A percentile compares a stretch with the other conserved stretches of the same genome.
Evolutionary conservation across 2,888 invertebrate genomes (phyloP).

Genomic region (Cheilosia grossa): DNA sequence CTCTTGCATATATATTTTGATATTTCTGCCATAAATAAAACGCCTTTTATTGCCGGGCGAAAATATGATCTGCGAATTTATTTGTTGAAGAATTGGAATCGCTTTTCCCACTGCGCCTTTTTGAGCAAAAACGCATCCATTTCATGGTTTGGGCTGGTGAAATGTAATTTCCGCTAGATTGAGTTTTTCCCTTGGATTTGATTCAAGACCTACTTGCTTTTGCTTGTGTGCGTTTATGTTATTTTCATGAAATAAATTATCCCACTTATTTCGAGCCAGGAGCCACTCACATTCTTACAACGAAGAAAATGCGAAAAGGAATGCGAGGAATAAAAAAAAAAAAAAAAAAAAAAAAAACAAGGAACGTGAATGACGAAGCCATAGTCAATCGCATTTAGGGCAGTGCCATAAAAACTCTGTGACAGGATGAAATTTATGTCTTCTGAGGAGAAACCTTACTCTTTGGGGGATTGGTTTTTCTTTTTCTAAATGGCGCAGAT

Average conservation of each 20-base stretch:
- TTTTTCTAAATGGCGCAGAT: slow-evolving; percentile 66
- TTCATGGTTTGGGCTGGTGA: slow-evolving; percentile 15
- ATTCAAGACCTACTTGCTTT: not conserved
- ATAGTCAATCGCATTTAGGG: slow-evolving; percentile 67
- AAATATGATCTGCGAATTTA: slow-evolving; percentile 65
- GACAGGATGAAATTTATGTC: slow-evolving; percentile 71
- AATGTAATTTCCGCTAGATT: slow-evolving; percentile 61
- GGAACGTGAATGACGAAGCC: slow-evolving; percentile 4
- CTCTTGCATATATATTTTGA: slow-evolving; percentile 54
- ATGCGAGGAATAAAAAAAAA: not conserved
- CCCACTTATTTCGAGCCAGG: slow-evolving; percentile 23
- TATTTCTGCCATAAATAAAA: slow-evolving; percentile 70
- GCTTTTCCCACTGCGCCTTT: slow-evolving; percentile 28
- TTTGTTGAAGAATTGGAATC: slow-evolving; percentile 61
- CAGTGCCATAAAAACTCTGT: slow-evolving; percentile 69
- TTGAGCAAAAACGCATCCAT: not conserved
- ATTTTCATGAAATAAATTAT: slow-evolving; percentile 58
- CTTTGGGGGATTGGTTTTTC: slow-evolving; percentile 59
- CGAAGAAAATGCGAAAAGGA: not conserved
- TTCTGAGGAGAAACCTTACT: slow-evolving; percentile 54
- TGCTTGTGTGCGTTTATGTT: slow-evolving; percentile 5
- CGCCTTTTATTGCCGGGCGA: slow-evolving; percentile 66
- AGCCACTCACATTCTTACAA: slow-evolving; percentile 11
- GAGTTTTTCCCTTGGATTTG: slow-evolving; percentile 21
- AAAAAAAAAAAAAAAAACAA: slow-evolving; percentile 8